These are phyloP conservation scores for Heteromormyrus szaboi DNA, from an alignment of 2,797 vertebrate species.

Conservation along the genomic window DNA sequence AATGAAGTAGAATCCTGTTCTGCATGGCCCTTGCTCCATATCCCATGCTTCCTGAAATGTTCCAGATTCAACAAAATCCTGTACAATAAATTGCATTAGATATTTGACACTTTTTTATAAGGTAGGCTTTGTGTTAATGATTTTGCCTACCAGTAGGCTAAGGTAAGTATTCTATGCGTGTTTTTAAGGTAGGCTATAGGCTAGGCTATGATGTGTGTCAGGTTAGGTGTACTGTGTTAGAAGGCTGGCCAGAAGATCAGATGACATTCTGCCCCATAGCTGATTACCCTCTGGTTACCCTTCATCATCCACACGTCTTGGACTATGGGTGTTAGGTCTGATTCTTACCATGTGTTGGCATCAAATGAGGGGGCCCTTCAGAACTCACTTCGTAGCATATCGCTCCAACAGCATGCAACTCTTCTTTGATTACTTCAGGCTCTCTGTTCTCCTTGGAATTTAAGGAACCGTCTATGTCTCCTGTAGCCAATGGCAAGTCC, in stretches of 20 bases:
- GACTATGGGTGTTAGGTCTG: background rate
- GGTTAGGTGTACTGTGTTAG: too few species aligned
- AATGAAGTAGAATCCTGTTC: background rate
- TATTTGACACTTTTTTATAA: too few species aligned
- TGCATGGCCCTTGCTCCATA: background rate
- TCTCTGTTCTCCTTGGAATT: background rate
- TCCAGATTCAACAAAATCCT: background rate
- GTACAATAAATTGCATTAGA: background rate
- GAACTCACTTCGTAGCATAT: background rate
- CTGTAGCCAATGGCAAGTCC: background rate
- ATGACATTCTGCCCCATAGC: background rate
- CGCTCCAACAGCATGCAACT: too few species aligned
- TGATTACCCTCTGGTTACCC: background rate
- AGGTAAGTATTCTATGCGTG: too few species aligned
- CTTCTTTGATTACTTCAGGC: background rate
- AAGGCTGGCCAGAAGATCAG: background rate
- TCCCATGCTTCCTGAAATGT: background rate
- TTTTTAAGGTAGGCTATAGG: too few species aligned
- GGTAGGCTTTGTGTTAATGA: too few species aligned
- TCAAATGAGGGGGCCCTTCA: background rate
- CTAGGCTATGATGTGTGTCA: too few species aligned
- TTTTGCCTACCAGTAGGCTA: too few species aligned
- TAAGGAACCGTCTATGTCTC: background rate
- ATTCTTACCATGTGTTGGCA: background rate
- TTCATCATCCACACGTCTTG: background rate